Evolutionary conservation across 2,888 invertebrate genomes (phyloP).

Genomic region (Hirtodrosophila histrioides): DNA sequence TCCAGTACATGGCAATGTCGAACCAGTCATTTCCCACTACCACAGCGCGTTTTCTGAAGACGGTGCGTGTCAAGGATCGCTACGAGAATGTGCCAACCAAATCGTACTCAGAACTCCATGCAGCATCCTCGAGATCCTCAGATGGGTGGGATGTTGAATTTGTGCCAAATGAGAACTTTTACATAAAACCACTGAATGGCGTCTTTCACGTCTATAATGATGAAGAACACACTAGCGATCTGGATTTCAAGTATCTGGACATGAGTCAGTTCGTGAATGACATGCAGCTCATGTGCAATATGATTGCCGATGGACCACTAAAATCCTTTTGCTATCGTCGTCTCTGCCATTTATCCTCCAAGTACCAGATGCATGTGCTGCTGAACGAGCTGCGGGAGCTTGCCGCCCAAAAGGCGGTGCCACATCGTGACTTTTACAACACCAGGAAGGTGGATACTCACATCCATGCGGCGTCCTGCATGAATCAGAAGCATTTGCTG

Average conservation of each 20-base stretch:
- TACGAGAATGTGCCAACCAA: slow-evolving; percentile 86
- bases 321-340: slow-evolving; percentile 99
- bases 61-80: slow-evolving; percentile 86
- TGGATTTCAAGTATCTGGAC: slow-evolving; percentile 91
- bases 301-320: slow-evolving; percentile 99
- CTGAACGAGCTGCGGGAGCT: slow-evolving; percentile 97
- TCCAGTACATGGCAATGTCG: slow-evolving; percentile 96
- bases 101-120: slow-evolving; percentile 86
- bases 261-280: slow-evolving; percentile 93
- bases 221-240: slow-evolving; percentile 82
- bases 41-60: slow-evolving; percentile 93
- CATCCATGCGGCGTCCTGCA: slow-evolving; percentile 99
- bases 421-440: slow-evolving; percentile 99
- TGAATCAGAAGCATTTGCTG: slow-evolving; percentile 99
- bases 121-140: slow-evolving; percentile 86
- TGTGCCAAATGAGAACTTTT: slow-evolving; percentile 89
- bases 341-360: slow-evolving; percentile 96
- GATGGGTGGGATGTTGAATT: slow-evolving; percentile 94
- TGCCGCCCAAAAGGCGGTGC: slow-evolving; percentile 98
- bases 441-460: slow-evolving; percentile 99
- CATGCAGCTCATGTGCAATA: slow-evolving; percentile 94
- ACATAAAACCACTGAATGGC: slow-evolving; percentile 90
- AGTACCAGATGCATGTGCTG: slow-evolving; percentile 97
- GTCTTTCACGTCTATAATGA: slow-evolving; percentile 92
- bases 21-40: slow-evolving; percentile 94